phyloP scores from a whole-genome alignment of 2,888 invertebrate genomes.

The Drosophila antonietae region DNA sequence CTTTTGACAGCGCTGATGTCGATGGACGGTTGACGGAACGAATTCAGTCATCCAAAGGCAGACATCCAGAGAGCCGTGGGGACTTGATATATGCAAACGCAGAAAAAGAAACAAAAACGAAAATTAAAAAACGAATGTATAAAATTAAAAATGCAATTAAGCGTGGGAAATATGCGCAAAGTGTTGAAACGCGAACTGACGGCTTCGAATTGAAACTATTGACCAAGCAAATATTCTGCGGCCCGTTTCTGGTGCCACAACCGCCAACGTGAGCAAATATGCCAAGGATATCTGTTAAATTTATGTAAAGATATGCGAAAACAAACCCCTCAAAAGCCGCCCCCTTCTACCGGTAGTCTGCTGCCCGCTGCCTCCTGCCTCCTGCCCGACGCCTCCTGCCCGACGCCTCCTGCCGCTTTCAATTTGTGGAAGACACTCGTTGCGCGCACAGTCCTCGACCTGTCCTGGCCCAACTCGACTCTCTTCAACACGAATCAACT shows the following conservation, averaged over 20 bases:
- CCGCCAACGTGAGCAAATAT: conserved; percentile 40
- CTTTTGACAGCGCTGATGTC: conserved; percentile 67
- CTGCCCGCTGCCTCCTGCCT: neutral
- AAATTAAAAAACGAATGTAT: conserved; percentile 24
- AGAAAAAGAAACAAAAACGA: conserved; percentile 4
- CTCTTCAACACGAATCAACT: conserved; percentile 57
- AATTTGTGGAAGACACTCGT: conserved; percentile 68
- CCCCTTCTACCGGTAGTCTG: neutral
- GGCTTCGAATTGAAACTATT: conserved; percentile 54
- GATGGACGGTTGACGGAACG: conserved; percentile 38
- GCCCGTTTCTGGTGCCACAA: conserved; percentile 3
- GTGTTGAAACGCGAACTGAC: conserved; percentile 50
- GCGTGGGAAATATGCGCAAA: conserved; percentile 55
- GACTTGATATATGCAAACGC: conserved; percentile 43
- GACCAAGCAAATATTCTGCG: conserved; percentile 69
- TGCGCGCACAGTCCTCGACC: conserved; percentile 31
- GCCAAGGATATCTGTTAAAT: conserved; percentile 67
- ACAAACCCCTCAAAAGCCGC: conserved; percentile 31
- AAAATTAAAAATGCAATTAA: conserved; percentile 70
- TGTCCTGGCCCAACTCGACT: conserved; percentile 35
- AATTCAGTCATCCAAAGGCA: conserved; percentile 17
- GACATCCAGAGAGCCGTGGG: conserved; percentile 8
- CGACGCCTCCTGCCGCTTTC: conserved; percentile 42
- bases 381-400: neutral
- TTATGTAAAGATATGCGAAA: conserved; percentile 68